A percentile compares a stretch with the other conserved stretches of the same genome.
Conservation (phyloP, 2,113 vertebrate genomes). For the Speoplatyrhinus poulsoni region DNA sequence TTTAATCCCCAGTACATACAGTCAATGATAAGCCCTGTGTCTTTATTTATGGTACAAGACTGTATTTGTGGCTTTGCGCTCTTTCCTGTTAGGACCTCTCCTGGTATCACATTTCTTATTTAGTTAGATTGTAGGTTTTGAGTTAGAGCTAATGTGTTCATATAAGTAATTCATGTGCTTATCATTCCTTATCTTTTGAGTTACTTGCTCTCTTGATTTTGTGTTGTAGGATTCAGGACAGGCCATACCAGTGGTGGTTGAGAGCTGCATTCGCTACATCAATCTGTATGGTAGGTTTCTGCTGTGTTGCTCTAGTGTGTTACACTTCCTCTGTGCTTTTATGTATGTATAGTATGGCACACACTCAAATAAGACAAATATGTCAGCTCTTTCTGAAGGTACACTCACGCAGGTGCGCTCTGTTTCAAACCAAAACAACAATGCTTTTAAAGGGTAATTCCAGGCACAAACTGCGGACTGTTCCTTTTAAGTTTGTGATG, state of each 20-base stretch:
- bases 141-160: background rate
- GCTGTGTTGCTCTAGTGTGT: background rate
- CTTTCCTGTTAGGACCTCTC: conserved; percentile 9
- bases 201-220: conserved; percentile 2
- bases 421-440: background rate
- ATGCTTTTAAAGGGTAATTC: too few relatives aligned
- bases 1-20: background rate
- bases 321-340: background rate
- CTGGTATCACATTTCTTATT: conserved; percentile 18
- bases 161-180: background rate
- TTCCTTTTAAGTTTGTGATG: background rate
- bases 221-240: conserved; percentile 87
- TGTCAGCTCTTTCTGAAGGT: background rate
- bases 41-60: background rate
- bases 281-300: conserved; percentile 90
- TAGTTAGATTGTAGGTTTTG: background rate
- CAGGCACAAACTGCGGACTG: background rate
- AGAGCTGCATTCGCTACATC: conserved; percentile 97
- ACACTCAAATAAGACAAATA: background rate
- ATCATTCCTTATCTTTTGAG: conserved; percentile 4
- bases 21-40: conserved; percentile 7
- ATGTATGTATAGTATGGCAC: background rate
- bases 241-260: conserved; percentile 94
- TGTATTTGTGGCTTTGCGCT: background rate
- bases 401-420: background rate